Evolutionary conservation across 2,888 invertebrate genomes (phyloP).

Genomic region (Cecidostiba fungosa): DNA sequence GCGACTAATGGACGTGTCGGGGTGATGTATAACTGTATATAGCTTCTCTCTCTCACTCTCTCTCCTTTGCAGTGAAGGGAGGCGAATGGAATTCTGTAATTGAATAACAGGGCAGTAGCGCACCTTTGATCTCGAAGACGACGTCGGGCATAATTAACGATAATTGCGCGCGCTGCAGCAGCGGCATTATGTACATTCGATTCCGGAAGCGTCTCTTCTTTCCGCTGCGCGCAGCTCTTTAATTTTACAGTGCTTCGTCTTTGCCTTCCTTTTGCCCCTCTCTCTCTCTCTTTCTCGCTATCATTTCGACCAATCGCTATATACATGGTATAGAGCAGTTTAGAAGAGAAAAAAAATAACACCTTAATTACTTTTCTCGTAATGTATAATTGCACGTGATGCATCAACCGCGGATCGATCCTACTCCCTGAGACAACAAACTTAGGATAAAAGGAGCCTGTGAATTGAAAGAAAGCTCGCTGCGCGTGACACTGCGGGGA

Average conservation of each 20-base stretch:
- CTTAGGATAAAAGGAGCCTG: conserved; percentile 11
- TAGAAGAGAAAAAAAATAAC: neutral
- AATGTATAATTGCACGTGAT: neutral
- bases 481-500: neutral
- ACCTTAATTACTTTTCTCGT: neutral
- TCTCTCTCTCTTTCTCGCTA: neutral
- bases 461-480: neutral
- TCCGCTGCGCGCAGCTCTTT: conserved; percentile 27
- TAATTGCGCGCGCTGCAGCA: conserved; percentile 50
- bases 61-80: conserved; percentile 21
- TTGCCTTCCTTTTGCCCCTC: neutral
- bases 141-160: conserved; percentile 59
- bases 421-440: too few relatives aligned
- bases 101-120: conserved; percentile 51
- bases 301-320: neutral
- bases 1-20: conserved; percentile 27
- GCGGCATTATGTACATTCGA: conserved; percentile 62
- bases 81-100: conserved; percentile 58
- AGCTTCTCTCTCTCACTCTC: conserved; percentile 31
- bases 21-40: neutral
- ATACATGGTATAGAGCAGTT: neutral
- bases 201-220: conserved; percentile 43
- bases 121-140: conserved; percentile 60
- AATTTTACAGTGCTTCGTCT: conserved; percentile 27
- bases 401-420: neutral